Base-by-base conservation (phyloP, 2,888 invertebrate genomes). In the Callyntrura guangdongensis region DNA sequence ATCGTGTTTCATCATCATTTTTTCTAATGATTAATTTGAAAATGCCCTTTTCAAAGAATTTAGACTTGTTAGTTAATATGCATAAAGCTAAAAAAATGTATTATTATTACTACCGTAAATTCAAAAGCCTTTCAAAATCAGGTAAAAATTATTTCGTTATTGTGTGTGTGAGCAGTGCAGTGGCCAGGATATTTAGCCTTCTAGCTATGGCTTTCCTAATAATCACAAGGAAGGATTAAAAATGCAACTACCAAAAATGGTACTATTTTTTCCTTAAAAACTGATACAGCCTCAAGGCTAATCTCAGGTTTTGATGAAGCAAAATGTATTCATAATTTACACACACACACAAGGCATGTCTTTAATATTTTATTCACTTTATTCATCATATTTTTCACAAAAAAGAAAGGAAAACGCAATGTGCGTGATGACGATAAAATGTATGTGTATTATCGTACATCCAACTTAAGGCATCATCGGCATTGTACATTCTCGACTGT, bases 1-100 rank as follows among this genome's bases (percentile, higher is more conserved):
- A 6, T 79, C 61, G 47, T 49, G 72, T 81, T 36, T 79, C 81
- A 69, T 27, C 79, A 53, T 27, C 36, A 81, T 88, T 88, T 88
- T 88, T 82, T 53, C 47, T 59, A 9, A 59, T 82, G 77, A 56
- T 72, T 88, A 82, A 82, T 88, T 36, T 36, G 27, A 81, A 81
- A 81, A 81, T 81, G 27, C 14, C 56, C 36, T 45, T 56, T 81
- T 36, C 17, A 81, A 27, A 59, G 17, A 59, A 81, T 59, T 45
- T 47, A 20, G 45, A n/a, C n/a, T n/a, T 72, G 64, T 36, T 45
- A 5, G 64, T 36, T 45, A 5, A 12, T 69, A 27, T 9, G 12
- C 6, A 27, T 8, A 72, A 36, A 36, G 6, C 36, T 36, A 36
- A 72, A 72, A 72, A 72, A 45, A 17, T 72, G n/a, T 53, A 36